Evolutionary conservation across 2,888 invertebrate species (phyloP).

Genomic region (Eustalomyia histrio): DNA sequence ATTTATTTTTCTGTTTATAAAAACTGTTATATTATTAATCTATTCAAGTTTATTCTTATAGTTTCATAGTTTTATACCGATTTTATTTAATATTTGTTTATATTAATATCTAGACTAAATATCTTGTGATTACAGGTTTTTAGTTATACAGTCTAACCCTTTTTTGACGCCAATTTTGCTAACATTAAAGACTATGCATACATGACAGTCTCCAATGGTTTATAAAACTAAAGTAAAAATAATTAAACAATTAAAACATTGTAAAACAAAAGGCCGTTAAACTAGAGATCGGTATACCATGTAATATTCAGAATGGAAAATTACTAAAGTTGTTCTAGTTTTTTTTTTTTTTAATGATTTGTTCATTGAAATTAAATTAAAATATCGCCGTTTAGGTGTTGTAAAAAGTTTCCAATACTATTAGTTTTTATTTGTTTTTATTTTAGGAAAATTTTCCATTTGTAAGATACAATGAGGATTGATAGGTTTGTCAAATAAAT

Average conservation of each 20-base stretch:
- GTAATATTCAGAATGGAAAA: conserved; percentile 37
- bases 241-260: too few relatives aligned
- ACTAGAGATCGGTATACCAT: neutral
- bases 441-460: neutral
- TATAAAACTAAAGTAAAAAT: too few relatives aligned
- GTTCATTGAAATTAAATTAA: neutral
- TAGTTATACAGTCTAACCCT: neutral
- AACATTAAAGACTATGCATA: too few relatives aligned
- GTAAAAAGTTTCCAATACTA: neutral
- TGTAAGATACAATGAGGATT: too few relatives aligned
- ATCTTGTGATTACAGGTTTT: conserved; percentile 20
- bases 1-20: too few relatives aligned
- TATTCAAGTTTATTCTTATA: conserved; percentile 8
- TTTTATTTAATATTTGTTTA: conserved; percentile 1
- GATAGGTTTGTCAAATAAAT: too few relatives aligned
- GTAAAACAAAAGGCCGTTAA: neutral
- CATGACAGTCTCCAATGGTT: too few relatives aligned
- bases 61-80: neutral
- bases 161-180: too few relatives aligned
- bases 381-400: neutral
- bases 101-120: conserved; percentile 42
- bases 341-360: neutral
- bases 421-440: neutral
- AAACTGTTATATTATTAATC: neutral
- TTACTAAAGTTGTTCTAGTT: conserved; percentile 42